Base-by-base conservation (phyloP, 2,113 vertebrate species). In the Lasiurus cinereus region DNA sequence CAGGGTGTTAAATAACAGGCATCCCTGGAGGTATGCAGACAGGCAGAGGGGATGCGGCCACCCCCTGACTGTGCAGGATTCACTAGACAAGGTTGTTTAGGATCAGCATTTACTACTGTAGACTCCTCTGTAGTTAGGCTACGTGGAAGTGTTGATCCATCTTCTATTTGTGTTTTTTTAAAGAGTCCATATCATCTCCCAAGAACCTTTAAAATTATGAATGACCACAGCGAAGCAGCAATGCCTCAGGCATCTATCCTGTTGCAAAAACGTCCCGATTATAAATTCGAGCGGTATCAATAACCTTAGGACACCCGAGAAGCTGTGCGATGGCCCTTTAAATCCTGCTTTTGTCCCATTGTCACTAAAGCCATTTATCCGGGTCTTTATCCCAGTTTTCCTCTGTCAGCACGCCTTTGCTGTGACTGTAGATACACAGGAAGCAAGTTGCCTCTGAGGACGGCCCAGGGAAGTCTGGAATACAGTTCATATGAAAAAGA, bases 121-220 rank as follows among this genome's bases (percentile, higher is more conserved):
- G 36, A 15, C 19, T 22, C 13, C 4, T 9, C 3, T 67, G 1
- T 13, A 59, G 66, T 46, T 43, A 18, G 1, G 39, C 54, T n/a
- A 13, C 5, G 69, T 70, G 56, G 7, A 84, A 27, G 14, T 70
- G 3, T 76, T 64, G 29, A 43, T 76, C 0, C 27, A 31, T 52
- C 16, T 84, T 66, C 54, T 73, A 13, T 66, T 88, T 56, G 10
- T 50, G 27, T 31, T 50, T 79, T 88, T 46, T 83, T 80, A n/a
- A 82, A 46, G 27, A 43, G 88, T 1, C 12, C n/a, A 0, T 88
- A 24, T 78, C 50, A 80, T 80, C 21, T 43, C 83, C 54, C 10
- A 73, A 36, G 13, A 77, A 48, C 15, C 31, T 82, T 93, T 59
- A 14, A 94, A 80, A 15, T 66, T 88, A 76, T 79, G 84, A 80